Evolutionary conservation across 1,140 invertebrate species (phyloP).

Genomic region (Drosophila grimshawi): DNA sequence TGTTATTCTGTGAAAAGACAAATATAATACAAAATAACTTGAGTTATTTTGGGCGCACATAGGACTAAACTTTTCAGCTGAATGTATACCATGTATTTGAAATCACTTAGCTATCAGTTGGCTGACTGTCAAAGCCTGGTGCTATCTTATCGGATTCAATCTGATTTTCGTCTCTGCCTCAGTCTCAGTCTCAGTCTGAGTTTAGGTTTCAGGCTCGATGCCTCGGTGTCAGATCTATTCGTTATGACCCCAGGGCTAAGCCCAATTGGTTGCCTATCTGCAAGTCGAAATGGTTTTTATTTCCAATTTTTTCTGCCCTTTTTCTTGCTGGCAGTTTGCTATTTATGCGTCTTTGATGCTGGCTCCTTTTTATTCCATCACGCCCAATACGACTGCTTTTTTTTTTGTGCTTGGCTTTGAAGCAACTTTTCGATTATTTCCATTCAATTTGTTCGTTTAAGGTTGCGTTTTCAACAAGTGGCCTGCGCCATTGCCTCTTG

Average conservation of each 20-base stretch:
- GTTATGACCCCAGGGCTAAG: slow-evolving; percentile 30
- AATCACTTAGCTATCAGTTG: slow-evolving; percentile 35
- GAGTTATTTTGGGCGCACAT: neutral
- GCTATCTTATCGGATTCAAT: slow-evolving; percentile 45
- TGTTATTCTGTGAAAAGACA: too few species aligned
- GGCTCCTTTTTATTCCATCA: neutral
- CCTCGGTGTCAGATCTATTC: slow-evolving; percentile 27
- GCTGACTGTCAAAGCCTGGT: slow-evolving; percentile 17
- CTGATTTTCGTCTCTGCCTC: slow-evolving; percentile 11
- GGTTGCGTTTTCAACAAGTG: slow-evolving; percentile 43
- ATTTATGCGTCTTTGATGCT: slow-evolving; percentile 46
- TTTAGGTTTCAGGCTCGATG: slow-evolving; percentile 7
- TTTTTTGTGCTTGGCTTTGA: slow-evolving; percentile 18
- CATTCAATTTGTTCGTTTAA: slow-evolving; percentile 52
- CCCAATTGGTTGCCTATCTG: slow-evolving; percentile 34
- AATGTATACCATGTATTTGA: slow-evolving; percentile 1
- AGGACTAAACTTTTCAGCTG: slow-evolving; percentile 31
- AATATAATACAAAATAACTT: neutral
- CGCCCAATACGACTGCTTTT: neutral
- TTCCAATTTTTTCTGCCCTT: slow-evolving; percentile 15
- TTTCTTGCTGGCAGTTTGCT: slow-evolving; percentile 17
- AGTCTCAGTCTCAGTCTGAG: slow-evolving; percentile 9
- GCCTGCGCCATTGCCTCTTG: neutral
- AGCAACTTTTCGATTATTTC: slow-evolving; percentile 49
- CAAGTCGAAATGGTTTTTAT: slow-evolving; percentile 34